phyloP scores from a whole-genome alignment of 2,113 vertebrate species.

The Osmerus mordax region DNA sequence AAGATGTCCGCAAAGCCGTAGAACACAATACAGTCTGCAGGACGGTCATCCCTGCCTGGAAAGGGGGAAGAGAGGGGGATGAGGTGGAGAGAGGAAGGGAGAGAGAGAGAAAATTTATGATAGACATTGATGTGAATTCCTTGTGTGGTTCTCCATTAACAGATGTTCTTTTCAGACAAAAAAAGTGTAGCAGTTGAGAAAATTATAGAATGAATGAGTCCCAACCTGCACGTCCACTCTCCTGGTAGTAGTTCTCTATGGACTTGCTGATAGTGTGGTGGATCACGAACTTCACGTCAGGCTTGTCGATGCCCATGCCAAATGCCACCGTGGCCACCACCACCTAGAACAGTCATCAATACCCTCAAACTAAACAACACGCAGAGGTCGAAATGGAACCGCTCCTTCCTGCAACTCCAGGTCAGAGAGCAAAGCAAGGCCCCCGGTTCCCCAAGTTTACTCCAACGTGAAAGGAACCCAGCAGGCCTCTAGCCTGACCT shows the following conservation, averaged over 20 bases:
- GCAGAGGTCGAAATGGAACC: no score
- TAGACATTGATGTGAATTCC: background rate
- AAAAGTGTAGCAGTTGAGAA: background rate
- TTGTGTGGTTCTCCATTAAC: no score
- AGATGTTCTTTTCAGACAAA: no score
- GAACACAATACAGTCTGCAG: constrained; percentile 92
- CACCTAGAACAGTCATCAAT: constrained; percentile 69
- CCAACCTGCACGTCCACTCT: constrained; percentile 95
- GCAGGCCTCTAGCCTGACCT: background rate
- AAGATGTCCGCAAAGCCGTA: constrained; percentile 93
- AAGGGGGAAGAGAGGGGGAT: background rate
- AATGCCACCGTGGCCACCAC: constrained; percentile 97
- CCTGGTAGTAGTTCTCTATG: constrained; percentile 98
- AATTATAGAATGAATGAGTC: no score
- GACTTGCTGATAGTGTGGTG: constrained; percentile 98
- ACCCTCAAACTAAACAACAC: background rate
- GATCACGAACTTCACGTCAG: constrained; percentile 92
- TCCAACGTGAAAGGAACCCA: background rate
- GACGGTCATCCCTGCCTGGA: constrained; percentile 86
- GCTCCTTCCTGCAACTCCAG: no score
- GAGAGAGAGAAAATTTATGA: background rate
- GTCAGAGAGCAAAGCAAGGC: no score
- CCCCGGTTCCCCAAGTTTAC: background rate
- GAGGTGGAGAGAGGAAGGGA: background rate
- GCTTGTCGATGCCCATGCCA: constrained; percentile 97